Evolutionary conservation across 2,888 invertebrate genomes (phyloP).

Genomic region (Lamellibrachia columna): DNA sequence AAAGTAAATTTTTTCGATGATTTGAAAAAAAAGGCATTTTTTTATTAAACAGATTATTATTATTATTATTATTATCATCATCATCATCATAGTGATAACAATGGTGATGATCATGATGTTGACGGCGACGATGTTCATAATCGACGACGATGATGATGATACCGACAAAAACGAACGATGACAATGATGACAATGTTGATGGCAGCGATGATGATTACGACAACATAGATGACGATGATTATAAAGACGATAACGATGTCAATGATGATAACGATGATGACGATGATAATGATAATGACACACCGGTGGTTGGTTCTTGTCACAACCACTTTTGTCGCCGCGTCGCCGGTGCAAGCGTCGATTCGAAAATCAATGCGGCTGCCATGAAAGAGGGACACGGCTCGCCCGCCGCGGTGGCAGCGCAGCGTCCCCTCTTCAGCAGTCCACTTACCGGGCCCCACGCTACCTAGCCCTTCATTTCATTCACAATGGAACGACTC

Average conservation of each 20-base stretch:
- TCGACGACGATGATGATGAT: not conserved
- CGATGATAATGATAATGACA: slow-evolving; percentile 31
- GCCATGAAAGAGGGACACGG: slow-evolving; percentile 26
- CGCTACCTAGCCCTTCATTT: not conserved
- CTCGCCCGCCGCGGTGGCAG: slow-evolving; percentile 25
- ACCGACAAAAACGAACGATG: too few species aligned
- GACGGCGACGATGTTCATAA: not conserved
- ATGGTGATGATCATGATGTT: slow-evolving; percentile 24
- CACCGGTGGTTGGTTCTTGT: slow-evolving; percentile 17
- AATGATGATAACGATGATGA: slow-evolving; percentile 30
- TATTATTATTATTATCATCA: not conserved
- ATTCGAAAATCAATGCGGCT: not conserved
- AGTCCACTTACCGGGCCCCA: slow-evolving; percentile 18
- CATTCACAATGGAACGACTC: not conserved
- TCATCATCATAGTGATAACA: slow-evolving; percentile 26
- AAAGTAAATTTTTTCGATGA: too few species aligned
- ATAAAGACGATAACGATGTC: slow-evolving; percentile 27
- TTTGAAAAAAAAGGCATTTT: too few species aligned
- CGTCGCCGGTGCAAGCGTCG: too few species aligned
- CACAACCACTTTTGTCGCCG: not conserved
- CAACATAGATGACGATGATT: slow-evolving; percentile 23
- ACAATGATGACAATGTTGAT: too few species aligned
- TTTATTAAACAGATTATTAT: too few species aligned
- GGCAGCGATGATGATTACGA: too few species aligned
- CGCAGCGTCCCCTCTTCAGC: not conserved